A percentile compares a stretch with the other conserved stretches of the same genome.
phyloP scores from a whole-genome alignment of 2,797 vertebrate species.

The Odontamblyopus lacepedii region DNA sequence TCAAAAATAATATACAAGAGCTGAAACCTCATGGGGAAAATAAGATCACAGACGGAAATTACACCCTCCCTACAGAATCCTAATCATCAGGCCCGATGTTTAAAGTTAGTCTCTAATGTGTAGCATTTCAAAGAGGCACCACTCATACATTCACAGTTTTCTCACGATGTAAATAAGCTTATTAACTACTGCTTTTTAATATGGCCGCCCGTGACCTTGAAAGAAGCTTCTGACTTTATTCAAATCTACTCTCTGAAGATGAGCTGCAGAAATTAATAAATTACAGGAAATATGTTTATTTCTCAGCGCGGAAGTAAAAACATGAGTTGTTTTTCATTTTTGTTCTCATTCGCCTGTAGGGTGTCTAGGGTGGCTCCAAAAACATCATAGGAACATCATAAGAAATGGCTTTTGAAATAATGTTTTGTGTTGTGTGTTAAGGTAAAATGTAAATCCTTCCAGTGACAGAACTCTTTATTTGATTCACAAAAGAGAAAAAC shows the following conservation, averaged over 20 bases:
- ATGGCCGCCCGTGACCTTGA: slow-evolving; percentile 44
- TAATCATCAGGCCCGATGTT: slow-evolving; percentile 69
- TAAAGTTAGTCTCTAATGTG: slow-evolving; percentile 69
- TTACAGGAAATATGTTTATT: slow-evolving; percentile 36
- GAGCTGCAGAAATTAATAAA: slow-evolving; percentile 21
- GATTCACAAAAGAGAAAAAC: not conserved
- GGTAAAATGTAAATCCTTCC: no score
- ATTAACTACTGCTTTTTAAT: slow-evolving; percentile 66
- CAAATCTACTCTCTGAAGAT: slow-evolving; percentile 28
- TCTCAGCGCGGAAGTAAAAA: slow-evolving; percentile 5
- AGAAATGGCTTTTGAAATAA: not conserved
- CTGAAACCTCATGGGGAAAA: slow-evolving; percentile 47
- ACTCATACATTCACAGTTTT: slow-evolving; percentile 58
- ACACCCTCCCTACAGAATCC: slow-evolving; percentile 62
- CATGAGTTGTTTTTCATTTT: not conserved
- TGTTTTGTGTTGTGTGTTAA: no score
- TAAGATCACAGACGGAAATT: slow-evolving; percentile 68
- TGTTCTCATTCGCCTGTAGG: not conserved
- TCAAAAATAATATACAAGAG: slow-evolving; percentile 43
- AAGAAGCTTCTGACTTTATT: slow-evolving; percentile 42
- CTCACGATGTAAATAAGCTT: slow-evolving; percentile 73
- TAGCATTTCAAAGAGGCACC: slow-evolving; percentile 73
- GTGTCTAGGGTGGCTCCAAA: not conserved
- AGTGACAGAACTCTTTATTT: not conserved
- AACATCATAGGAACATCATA: not conserved